Evolutionary conservation across 2,888 invertebrate species (phyloP), one percentile per base, ranked within the genome.

Genomic region (Drosophila buzzatii): DNA sequence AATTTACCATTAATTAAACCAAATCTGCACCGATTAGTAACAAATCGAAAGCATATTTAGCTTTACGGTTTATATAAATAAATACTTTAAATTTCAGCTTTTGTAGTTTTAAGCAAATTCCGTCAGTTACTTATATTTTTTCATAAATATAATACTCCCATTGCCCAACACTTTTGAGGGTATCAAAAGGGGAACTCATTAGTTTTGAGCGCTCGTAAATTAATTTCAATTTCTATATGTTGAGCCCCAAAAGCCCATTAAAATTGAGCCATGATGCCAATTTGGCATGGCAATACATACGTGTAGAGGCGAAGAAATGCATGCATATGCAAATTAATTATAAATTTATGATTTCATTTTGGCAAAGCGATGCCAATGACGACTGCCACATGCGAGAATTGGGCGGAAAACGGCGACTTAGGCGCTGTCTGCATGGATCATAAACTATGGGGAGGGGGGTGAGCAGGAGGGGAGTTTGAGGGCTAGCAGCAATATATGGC

Each of bases 251-350:
- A 52, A 49, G 51, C 44, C 61, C 82, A 85, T 82, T 84, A 71
- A 87, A 79, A 87, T 87, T 85, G 90, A 90, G 88, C 64, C 76
- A 88, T 88, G 80, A 88, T 85, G 89, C 90, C 82, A 90, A 88
- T 90, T 85, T 75, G 63, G 37, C 62, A 75, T 73, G 78, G 59
- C 69, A 57, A 80, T 68, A 51, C 12, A 33, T 51, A 70, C 20
- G 64, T 61, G 60, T 70, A 58, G 55, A 42, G 39, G 49, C 45
- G 58, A 42, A 63, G 51, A 55, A 52, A 58, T 66, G 82, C 84
- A 84, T 76, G 14, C 33, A 71, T 75, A 83, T 81, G 89, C 71
- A 85, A 88, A 86, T 86, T 90, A 86, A 86, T 90, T 90, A 88
- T 86, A 73, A 81, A 88, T 90, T 90, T 90, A 88, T 90, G 85